Conservation (phyloP, 1,140 invertebrate genomes). For the Papilio polytes region DNA sequence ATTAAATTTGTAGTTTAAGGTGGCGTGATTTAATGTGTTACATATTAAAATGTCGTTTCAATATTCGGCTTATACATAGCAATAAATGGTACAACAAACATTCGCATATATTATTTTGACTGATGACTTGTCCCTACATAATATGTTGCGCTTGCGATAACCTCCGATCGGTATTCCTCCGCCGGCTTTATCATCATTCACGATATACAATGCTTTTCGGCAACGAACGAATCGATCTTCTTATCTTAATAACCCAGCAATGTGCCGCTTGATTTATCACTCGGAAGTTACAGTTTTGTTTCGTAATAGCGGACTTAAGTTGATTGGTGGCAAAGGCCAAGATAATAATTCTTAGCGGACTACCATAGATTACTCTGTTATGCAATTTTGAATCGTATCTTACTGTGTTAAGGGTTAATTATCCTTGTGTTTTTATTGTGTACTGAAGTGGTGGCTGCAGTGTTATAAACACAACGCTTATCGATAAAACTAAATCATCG, state of each 20-base stretch:
- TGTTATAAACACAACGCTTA: conserved; percentile 31
- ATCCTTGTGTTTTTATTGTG: background rate
- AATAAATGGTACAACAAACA: conserved; percentile 1
- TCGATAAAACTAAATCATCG: conserved; percentile 35
- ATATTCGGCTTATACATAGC: background rate
- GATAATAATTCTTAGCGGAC: conserved; percentile 39
- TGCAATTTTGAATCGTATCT: background rate
- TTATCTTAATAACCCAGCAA: conserved; percentile 43
- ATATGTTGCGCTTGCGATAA: conserved; percentile 24
- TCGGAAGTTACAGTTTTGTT: conserved; percentile 35
- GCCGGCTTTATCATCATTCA: conserved; percentile 22
- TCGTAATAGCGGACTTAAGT: conserved; percentile 41
- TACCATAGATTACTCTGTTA: background rate
- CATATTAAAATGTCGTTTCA: too few relatives aligned
- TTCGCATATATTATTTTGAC: conserved; percentile 29
- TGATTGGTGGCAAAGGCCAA: conserved; percentile 47
- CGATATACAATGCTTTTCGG: conserved; percentile 42
- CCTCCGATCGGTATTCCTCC: background rate
- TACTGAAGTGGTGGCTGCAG: conserved; percentile 26
- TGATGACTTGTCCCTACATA: conserved; percentile 25
- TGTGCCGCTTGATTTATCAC: conserved; percentile 45
- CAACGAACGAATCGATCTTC: conserved; percentile 2
- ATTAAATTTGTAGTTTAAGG: too few relatives aligned
- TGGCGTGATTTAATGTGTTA: too few relatives aligned
- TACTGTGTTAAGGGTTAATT: background rate